Evolutionary conservation across 2,888 invertebrate species (phyloP), one percentile per base, ranked within the genome.

Genomic region (Cephus pygmeus): DNA sequence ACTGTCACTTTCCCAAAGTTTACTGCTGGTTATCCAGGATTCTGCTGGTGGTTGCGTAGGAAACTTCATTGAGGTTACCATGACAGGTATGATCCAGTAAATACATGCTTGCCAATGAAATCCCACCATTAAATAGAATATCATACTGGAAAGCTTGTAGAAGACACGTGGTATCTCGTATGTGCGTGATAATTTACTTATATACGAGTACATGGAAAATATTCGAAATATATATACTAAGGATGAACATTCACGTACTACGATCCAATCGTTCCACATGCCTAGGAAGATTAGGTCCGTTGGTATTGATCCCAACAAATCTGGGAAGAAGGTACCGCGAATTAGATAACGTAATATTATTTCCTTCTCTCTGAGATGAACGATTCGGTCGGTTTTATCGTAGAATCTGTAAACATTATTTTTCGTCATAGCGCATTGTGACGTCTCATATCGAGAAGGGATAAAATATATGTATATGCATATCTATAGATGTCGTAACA

Each of bases 91-190:
- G n/a, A 90, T 80, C 87, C 90, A 91, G 31, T 84, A 87, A 4
- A 89, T 74, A 56, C 91, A 91, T 4, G 89, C 82, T 56, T 89
- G 87, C 91, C 91, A 91, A 36, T 90, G 91, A 3, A 91, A 33
- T 0, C 80, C 69, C 12, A 91, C 71, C 9, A 87, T 30, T 0
- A 90, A 34, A 83, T 87, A 85, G 30, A 88, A 86, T 12, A 88
- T 80, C 12, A 86, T 83, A 69, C 80, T 83, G 69, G 84, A 83
- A 33, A 89, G 84, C 40, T 88, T 86, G 75, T 84, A 87, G 2
- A 85, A 23, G 0, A 85, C 80, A 6, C 83, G 33, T 1, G 87
- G 75, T 9, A 84, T n/a, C 11, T 86, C 81, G 75, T 86, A 87
- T 1, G 83, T 81, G 71, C 76, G 78, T 4, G 87, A 83, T 4